Base-by-base conservation (phyloP, 2,888 invertebrate species). In the Epistrophella euchroma region DNA sequence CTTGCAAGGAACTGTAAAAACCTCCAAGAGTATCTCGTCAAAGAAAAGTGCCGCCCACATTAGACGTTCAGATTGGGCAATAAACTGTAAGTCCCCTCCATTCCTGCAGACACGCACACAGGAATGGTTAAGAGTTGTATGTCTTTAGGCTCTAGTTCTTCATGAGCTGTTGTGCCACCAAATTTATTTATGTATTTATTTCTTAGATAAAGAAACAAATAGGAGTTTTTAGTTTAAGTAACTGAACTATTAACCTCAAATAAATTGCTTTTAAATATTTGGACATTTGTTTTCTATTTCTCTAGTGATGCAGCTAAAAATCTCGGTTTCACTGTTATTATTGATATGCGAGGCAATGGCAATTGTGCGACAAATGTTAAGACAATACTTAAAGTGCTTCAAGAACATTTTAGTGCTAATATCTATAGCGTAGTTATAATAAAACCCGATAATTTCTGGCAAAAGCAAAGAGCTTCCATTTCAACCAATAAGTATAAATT, bases 361-460 rank as follows among this genome's bases (percentile, higher is more conserved):
- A 93, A 93, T 89, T 96, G 97, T 88, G 98, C 98, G 88, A 97
- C 97, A 91, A 97, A 97, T 88, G 98, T 98, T 88, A 99, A 99
- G 94, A 98, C 98, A 87, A 98, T 99, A 91, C 94, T 99, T 89
- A 99, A 99, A 95, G 97, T 98, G 91, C 94, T 98, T 89, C 97
- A 99, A 94, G 99, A 99, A 93, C 97, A 98, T 93, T 99, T 98
- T 93, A 96, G 98, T 90, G 96, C 97, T 90, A 95, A 95, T 88
- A 97, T 99, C 91, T 97, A 98, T 93, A 96, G 97, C 93, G 98
- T 98, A 89, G 97, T 97, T 91, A 98, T 99, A 92, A 98, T 99
- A 90, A 99, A 99, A 94, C 98, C 99, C 89, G 99, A 99, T 92
- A 99, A 98, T 93, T 99, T 99, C 94, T 99, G 99, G 99, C 99